Conservation (phyloP, 2,113 vertebrate species). For the Centropristis striata region DNA sequence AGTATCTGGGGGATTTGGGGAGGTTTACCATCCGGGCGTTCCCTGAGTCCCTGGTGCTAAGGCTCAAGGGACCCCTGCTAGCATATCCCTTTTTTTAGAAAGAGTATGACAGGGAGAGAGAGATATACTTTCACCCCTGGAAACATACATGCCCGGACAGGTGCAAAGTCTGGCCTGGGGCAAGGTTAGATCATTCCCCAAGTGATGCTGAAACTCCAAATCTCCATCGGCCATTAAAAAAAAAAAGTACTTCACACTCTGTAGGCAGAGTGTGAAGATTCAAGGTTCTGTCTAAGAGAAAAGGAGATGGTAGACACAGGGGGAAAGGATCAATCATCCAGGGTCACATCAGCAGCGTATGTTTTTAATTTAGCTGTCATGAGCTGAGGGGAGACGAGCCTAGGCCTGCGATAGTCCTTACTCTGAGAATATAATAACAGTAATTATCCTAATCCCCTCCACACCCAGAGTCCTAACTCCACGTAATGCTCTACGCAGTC, state of each 20-base stretch:
- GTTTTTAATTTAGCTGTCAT: constrained; percentile 83
- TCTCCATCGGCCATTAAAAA: constrained; percentile 73
- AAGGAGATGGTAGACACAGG: constrained; percentile 34
- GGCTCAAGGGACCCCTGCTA: constrained; percentile 72
- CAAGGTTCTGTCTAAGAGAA: constrained; percentile 24
- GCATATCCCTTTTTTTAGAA: constrained; percentile 57
- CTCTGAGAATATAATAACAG: constrained; percentile 79
- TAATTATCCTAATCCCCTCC: constrained; percentile 84
- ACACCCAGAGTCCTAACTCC: constrained; percentile 65
- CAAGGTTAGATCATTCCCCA: constrained; percentile 76
- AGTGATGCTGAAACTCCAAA: constrained; percentile 63
- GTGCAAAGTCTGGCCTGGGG: constrained; percentile 80
- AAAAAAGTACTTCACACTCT: constrained; percentile 63
- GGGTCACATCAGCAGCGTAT: constrained; percentile 69
- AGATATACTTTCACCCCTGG: constrained; percentile 70
- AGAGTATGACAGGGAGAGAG: constrained; percentile 54
- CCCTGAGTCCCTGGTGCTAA: constrained; percentile 67
- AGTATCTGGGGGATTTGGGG: constrained; percentile 76
- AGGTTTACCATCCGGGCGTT: constrained; percentile 76
- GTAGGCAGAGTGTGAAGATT: constrained; percentile 43
- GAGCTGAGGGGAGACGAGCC: constrained; percentile 63
- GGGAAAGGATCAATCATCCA: constrained; percentile 70
- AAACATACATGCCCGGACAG: constrained; percentile 83
- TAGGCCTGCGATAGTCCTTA: constrained; percentile 70
- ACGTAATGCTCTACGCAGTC: constrained; percentile 58